phyloP scores from a whole-genome alignment of 2,888 invertebrate genomes.

The Dasysyrphus albostriatus region DNA sequence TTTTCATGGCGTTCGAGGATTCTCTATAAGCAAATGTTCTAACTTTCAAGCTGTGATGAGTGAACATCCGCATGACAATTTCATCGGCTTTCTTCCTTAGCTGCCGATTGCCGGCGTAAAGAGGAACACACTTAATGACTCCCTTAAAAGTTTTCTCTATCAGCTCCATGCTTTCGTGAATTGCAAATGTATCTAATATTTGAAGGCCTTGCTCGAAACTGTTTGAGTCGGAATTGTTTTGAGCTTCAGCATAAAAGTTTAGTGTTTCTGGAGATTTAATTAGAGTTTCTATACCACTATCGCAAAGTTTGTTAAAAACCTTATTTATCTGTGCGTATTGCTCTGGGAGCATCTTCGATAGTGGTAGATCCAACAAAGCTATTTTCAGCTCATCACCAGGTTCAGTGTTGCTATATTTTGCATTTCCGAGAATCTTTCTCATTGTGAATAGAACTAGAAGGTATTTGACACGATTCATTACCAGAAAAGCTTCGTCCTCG shows the following conservation, averaged over 20 bases:
- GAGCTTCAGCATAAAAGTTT: slow-evolving; percentile 69
- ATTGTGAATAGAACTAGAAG: slow-evolving; percentile 78
- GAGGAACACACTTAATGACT: slow-evolving; percentile 77
- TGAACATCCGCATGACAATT: slow-evolving; percentile 78
- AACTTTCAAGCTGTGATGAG: slow-evolving; percentile 77
- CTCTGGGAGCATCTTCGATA: slow-evolving; percentile 73
- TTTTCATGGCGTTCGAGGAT: slow-evolving; percentile 78
- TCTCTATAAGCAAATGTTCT: slow-evolving; percentile 77
- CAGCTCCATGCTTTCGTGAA: slow-evolving; percentile 79
- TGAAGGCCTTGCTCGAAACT: slow-evolving; percentile 73
- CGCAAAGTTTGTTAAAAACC: slow-evolving; percentile 30
- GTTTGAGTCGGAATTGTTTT: slow-evolving; percentile 66
- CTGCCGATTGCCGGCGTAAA: slow-evolving; percentile 74
- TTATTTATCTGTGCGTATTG: slow-evolving; percentile 70
- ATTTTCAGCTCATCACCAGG: slow-evolving; percentile 73
- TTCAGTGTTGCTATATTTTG: slow-evolving; percentile 59
- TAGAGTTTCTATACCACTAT: slow-evolving; percentile 60
- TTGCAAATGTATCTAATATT: slow-evolving; percentile 77
- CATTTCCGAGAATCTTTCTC: slow-evolving; percentile 65
- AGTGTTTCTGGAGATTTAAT: slow-evolving; percentile 75
- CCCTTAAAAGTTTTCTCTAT: slow-evolving; percentile 78
- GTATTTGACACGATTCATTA: slow-evolving; percentile 78
- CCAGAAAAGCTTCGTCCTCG: slow-evolving; percentile 70
- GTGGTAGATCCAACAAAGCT: slow-evolving; percentile 76
- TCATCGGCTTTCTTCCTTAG: slow-evolving; percentile 78